Evolutionary conservation across 2,888 invertebrate genomes (phyloP).

Genomic region (Zhuqinia jingwanae): DNA sequence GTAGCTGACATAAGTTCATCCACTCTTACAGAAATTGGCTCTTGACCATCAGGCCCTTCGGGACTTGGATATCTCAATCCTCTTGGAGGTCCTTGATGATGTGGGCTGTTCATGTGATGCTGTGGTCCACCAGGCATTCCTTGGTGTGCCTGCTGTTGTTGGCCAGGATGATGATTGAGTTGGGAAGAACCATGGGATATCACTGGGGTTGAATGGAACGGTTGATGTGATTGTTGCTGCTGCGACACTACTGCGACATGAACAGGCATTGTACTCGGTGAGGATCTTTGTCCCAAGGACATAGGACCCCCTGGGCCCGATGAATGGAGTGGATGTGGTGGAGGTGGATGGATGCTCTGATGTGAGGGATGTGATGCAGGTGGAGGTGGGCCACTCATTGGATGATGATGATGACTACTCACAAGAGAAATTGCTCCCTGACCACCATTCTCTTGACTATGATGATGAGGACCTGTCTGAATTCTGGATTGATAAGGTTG

Average conservation of each 20-base stretch:
- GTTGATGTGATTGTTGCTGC: conserved; percentile 43
- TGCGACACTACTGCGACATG: conserved; percentile 42
- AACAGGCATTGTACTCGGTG: conserved; percentile 60
- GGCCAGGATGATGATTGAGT: conserved; percentile 57
- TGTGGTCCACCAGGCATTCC: conserved; percentile 37
- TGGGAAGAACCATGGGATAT: conserved; percentile 73
- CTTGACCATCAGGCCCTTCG: conserved; percentile 79
- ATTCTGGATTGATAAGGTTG: conserved; percentile 37
- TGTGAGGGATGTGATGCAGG: conserved; percentile 30
- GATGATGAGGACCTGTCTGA: conserved; percentile 56
- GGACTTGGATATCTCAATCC: conserved; percentile 76
- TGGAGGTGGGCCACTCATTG: conserved; percentile 28
- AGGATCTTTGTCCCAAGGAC: conserved; percentile 55
- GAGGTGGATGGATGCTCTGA: conserved; percentile 32
- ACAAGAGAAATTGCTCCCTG: conserved; percentile 57
- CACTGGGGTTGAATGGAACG: conserved; percentile 71
- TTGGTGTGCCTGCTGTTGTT: conserved; percentile 40
- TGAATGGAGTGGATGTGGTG: conserved; percentile 65
- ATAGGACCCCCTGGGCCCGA: conserved; percentile 51
- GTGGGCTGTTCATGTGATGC: conserved; percentile 55
- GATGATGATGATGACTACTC: conserved; percentile 55
- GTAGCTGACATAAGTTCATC: conserved; percentile 90
- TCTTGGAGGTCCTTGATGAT: conserved; percentile 54
- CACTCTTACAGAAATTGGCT: conserved; percentile 86
- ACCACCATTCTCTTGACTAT: conserved; percentile 66